A percentile compares a stretch with the other conserved stretches of the same genome.
Evolutionary conservation across 2,113 vertebrate species (phyloP).

Genomic region (Penelope pileata): DNA sequence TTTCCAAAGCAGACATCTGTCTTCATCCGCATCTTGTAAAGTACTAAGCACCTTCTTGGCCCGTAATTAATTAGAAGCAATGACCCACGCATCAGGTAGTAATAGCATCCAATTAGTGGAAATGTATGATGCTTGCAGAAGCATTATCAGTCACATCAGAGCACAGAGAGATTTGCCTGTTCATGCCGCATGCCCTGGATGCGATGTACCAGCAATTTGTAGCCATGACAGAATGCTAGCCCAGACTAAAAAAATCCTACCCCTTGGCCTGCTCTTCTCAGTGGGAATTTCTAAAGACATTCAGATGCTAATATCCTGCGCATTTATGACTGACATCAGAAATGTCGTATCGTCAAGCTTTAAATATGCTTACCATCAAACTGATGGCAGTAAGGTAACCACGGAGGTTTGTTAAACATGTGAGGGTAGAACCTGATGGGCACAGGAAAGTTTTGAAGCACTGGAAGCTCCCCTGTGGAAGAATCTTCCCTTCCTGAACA

Average conservation of each 20-base stretch:
- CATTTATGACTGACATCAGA: not conserved
- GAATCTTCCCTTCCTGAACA: not conserved
- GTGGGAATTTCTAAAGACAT: not conserved
- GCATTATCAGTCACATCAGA: not conserved
- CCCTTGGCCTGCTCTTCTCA: not conserved
- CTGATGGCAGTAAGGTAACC: not conserved
- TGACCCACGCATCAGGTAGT: not conserved
- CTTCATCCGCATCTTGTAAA: not conserved
- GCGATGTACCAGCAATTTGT: not conserved
- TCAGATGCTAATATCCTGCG: not conserved
- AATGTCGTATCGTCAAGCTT: not conserved
- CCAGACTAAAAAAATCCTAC: not conserved
- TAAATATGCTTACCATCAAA: not conserved
- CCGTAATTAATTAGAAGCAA: slow-evolving; percentile 52
- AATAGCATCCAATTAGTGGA: slow-evolving; percentile 27
- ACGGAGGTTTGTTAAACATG: not conserved
- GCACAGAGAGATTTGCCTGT: fast-evolving
- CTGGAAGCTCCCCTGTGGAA: not conserved
- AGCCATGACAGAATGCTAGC: not conserved
- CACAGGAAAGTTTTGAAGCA: not conserved
- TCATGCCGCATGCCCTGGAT: not conserved
- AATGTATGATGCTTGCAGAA: not conserved
- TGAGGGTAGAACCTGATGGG: not conserved
- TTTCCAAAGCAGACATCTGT: slow-evolving; percentile 16
- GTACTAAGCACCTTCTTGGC: slow-evolving; percentile 6